Conservation (phyloP, 1,140 invertebrate genomes). For the Diachasma alloeum region DNA sequence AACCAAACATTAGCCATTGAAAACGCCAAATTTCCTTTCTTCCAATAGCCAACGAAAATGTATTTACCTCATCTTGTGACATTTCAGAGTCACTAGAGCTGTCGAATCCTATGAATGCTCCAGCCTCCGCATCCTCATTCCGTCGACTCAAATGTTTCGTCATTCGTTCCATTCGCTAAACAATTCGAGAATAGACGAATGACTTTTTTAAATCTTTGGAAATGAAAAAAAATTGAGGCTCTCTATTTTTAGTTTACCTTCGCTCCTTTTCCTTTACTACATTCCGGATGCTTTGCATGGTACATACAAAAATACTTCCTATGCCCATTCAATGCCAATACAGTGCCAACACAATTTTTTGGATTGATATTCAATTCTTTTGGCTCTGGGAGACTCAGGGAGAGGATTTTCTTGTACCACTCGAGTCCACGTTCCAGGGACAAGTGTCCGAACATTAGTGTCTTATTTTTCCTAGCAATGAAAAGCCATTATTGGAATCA, state of each 20-base stretch:
- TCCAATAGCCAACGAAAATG: neutral
- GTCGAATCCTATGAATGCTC: conserved; percentile 82
- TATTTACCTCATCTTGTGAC: conserved; percentile 71
- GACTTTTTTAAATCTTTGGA: too few species aligned
- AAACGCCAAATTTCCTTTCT: neutral
- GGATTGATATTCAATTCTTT: conserved; percentile 91
- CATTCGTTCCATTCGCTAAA: conserved; percentile 72
- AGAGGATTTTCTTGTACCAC: conserved; percentile 92
- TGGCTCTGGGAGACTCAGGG: conserved; percentile 82
- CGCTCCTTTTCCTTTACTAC: conserved; percentile 63
- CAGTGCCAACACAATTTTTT: conserved; percentile 96
- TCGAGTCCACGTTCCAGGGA: conserved; percentile 88
- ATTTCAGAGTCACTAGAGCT: conserved; percentile 74
- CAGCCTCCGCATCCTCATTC: conserved; percentile 73
- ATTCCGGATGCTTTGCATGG: conserved; percentile 89
- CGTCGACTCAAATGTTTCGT: conserved; percentile 68
- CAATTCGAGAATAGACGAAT: conserved; percentile 28
- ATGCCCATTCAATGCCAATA: conserved; percentile 94
- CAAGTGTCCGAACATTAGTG: conserved; percentile 92
- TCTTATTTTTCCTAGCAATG: conserved; percentile 80
- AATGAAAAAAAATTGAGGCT: neutral
- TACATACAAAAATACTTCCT: conserved; percentile 98
- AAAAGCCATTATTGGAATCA: neutral
- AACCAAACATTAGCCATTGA: neutral
- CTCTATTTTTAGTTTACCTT: conserved; percentile 61